Base-by-base conservation (phyloP, 2,797 vertebrate genomes). In the Helostoma temminkii region DNA sequence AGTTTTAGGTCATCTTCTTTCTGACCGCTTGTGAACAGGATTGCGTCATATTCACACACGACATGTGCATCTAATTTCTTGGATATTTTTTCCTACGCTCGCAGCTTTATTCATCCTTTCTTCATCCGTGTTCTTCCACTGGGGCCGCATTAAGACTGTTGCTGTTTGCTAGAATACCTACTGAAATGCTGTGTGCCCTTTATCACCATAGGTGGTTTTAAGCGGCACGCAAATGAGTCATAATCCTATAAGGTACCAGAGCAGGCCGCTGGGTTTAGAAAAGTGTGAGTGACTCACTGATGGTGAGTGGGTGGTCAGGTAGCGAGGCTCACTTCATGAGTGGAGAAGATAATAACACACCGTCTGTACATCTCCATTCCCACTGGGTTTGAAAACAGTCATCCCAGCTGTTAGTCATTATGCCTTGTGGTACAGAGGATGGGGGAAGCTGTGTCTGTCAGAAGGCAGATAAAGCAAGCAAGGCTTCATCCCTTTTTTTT, bases 241-340 rank as follows among this genome's bases (percentile, higher is more conserved):
- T 66, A 63, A 28, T 62, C 71, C 72, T 66, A 4, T 52, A 74
- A 73, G 65, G 76, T 65, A 55, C 48, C 65, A 5, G 66, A 63
- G 65, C 25, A 11, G 71, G 18, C 60, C 39, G 9, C 28, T 45
- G 73, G 72, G 42, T 21, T 54, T 56, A 65, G 70, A 28, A 36
- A 60, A 77, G 64, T 64, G 74, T 26, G 67, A 62, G 85, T 92
- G 91, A 91, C 63, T 92, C 91, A 93, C 60, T 52, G 75, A 39
- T 63, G 78, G 73, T 63, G 89, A 88, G 92, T 92, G 89, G 90
- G 91, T 85, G 91, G 89, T 83, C 89, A 89, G 88, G 89, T 91
- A 88, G 30, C 61, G 25, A 67, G 74, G 84, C 85, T 87, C 82
- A 28, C 82, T 88, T 79, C 80, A 56, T 15, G 12, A 79, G 78